These are phyloP conservation scores for Melanostigma gelatinosum DNA, from an alignment of 2,113 vertebrate genomes.

Conservation along the genomic window DNA sequence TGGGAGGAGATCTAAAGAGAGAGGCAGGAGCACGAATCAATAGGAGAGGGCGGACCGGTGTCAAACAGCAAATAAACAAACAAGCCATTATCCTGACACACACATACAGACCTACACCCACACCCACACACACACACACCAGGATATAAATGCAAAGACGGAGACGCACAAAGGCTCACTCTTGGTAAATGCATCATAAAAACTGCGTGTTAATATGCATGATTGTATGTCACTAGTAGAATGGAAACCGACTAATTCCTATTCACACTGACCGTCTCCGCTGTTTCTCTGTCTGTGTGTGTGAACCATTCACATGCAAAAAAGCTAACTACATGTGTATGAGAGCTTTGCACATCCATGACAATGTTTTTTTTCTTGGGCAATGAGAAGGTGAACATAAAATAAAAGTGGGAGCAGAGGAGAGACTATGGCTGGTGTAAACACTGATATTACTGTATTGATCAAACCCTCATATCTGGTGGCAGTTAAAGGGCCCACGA, in stretches of 20 bases:
- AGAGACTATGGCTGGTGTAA: slow-evolving; percentile 40
- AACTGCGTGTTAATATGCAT: slow-evolving; percentile 30
- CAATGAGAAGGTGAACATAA: slow-evolving; percentile 33
- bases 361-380: not conserved
- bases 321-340: not conserved
- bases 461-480: slow-evolving; percentile 70
- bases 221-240: slow-evolving; percentile 35
- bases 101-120: slow-evolving; percentile 18
- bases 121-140: slow-evolving; percentile 18
- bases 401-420: slow-evolving; percentile 23
- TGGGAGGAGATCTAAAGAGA: slow-evolving; percentile 77
- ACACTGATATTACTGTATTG: slow-evolving; percentile 76
- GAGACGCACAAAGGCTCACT: slow-evolving; percentile 27
- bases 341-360: slow-evolving; percentile 38
- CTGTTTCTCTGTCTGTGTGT: slow-evolving; percentile 5
- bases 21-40: slow-evolving; percentile 77
- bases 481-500: slow-evolving; percentile 58
- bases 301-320: slow-evolving; percentile 33
- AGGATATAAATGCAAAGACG: slow-evolving; percentile 28
- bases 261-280: slow-evolving; percentile 34
- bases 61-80: slow-evolving; percentile 81
- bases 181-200: slow-evolving; percentile 26
- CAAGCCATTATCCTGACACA: slow-evolving; percentile 73
- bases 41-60: slow-evolving; percentile 77
- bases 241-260: slow-evolving; percentile 45